These are phyloP conservation scores for Stratiomys singularior DNA, from an alignment of 2,888 invertebrate genomes.

Conservation along the genomic window DNA sequence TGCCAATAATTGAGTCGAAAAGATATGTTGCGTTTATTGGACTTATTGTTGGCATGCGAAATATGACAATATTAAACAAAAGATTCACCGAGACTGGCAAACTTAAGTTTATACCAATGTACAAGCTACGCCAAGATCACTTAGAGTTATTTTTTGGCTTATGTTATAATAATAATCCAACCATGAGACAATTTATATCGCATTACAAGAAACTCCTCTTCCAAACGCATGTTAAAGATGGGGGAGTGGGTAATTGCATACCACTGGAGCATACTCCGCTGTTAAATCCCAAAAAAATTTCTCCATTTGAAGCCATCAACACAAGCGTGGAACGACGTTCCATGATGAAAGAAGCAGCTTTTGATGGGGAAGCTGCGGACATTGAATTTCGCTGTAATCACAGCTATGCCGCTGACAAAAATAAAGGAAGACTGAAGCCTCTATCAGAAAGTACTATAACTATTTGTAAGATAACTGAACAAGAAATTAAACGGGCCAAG, in stretches of 20 bases:
- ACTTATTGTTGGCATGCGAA: not conserved
- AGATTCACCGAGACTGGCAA: not conserved
- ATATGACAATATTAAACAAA: conserved; percentile 13
- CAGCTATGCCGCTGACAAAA: no score
- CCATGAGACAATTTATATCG: not conserved
- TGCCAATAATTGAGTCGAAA: not conserved
- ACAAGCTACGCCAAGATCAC: conserved; percentile 34
- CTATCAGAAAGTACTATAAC: no score
- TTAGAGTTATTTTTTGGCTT: conserved; percentile 21
- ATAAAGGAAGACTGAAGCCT: no score
- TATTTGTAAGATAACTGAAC: no score
- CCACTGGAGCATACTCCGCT: conserved; percentile 3
- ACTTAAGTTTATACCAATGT: conserved; percentile 11
- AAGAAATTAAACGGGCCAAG: no score
- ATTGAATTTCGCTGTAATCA: no score
- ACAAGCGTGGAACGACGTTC: not conserved
- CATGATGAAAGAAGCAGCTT: conserved; percentile 7
- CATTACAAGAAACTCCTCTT: conserved; percentile 5
- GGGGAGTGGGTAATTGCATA: conserved; percentile 12
- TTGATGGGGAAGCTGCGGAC: no score
- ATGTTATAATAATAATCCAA: conserved; percentile 21
- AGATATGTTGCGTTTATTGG: conserved; percentile 5
- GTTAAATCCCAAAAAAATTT: not conserved
- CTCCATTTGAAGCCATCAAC: not conserved
- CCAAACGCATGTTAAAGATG: not conserved